Evolutionary conservation across 2,888 invertebrate genomes (phyloP), one percentile per base, ranked within the genome.

Genomic region (Nomada fabriciana): DNA sequence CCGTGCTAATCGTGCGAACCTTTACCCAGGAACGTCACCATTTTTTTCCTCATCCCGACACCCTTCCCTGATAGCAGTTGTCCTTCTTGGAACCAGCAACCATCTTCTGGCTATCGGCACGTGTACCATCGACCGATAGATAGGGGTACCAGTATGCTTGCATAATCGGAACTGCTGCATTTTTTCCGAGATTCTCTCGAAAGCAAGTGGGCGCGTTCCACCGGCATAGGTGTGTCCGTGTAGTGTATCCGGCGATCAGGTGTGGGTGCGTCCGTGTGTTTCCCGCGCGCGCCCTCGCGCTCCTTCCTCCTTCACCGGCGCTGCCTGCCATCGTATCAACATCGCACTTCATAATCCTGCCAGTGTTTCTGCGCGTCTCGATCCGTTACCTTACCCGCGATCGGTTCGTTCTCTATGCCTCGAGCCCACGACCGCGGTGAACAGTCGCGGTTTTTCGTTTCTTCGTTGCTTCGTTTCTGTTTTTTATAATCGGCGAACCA

Each of bases 331-430:
- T 92, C 91, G 89, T 87, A 90, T 90, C 91, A 90, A 91, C 92
- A 91, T 92, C 91, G 92, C 91, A 91, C 91, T 91, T 92, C 91
- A 91, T 92, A 92, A 90, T 88, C 90, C 91, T 86, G 90, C 88
- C 91, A 88, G 90, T 92, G 89, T 91, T 92, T 91, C 91, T 85
- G 89, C 88, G 91, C 90, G 88, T 89, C 90, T 90, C 91, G 89
- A 89, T 89, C 90, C 88, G 91, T 90, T 90, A 89, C 89, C 89
- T 87, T 74, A 80, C 42, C 67, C 68, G 20, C 86, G 82, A 84
- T 80, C 84, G 71, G 76, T 69, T 72, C 76, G 83, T 84, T 82
- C 85, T 61, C 80, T 55, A 55, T 60, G 25, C 65, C 70, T 36
- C 60, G 53, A 43, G 13, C 59, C 64, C n/a, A n/a, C 25, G 18